Evolutionary conservation across 1,140 invertebrate species (phyloP).

Genomic region (Zaprionus gabonicus): DNA sequence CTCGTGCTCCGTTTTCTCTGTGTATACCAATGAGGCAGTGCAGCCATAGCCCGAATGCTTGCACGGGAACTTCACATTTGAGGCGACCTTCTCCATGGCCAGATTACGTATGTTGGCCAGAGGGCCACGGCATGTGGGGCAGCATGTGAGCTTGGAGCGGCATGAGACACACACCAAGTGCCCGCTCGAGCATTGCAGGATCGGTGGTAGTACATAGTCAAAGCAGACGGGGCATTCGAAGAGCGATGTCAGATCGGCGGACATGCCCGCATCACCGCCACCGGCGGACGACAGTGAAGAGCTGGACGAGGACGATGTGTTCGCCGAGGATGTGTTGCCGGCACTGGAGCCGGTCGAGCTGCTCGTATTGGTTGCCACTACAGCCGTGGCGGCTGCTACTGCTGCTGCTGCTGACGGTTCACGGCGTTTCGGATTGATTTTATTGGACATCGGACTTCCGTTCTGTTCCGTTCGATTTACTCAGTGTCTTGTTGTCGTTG

Average conservation of each 20-base stretch:
- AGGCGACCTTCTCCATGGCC: conserved; percentile 99
- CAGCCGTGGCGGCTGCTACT: conserved; percentile 64
- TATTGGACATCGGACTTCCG: conserved; percentile 82
- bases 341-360: conserved; percentile 72
- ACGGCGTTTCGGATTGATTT: conserved; percentile 84
- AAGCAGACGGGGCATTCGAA: conserved; percentile 99
- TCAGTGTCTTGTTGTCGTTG: conserved; percentile 8
- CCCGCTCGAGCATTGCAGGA: conserved; percentile 94
- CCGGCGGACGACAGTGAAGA: conserved; percentile 83
- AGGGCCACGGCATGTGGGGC: conserved; percentile 98
- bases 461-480: conserved; percentile 42
- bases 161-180: conserved; percentile 97
- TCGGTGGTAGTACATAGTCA: conserved; percentile 99
- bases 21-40: conserved; percentile 95
- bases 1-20: conserved; percentile 99
- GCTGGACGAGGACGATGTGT: conserved; percentile 83
- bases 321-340: conserved; percentile 76
- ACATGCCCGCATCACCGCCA: conserved; percentile 86
- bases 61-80: conserved; percentile 99
- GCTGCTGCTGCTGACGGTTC: conserved; percentile 79
- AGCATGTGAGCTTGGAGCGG: conserved; percentile 97
- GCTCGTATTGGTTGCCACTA: conserved; percentile 73
- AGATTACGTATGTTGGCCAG: conserved; percentile 98
- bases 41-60: conserved; percentile 99
- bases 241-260: conserved; percentile 95